Conservation (phyloP, 1,140 invertebrate genomes). For the Anadara kagoshimensis region DNA sequence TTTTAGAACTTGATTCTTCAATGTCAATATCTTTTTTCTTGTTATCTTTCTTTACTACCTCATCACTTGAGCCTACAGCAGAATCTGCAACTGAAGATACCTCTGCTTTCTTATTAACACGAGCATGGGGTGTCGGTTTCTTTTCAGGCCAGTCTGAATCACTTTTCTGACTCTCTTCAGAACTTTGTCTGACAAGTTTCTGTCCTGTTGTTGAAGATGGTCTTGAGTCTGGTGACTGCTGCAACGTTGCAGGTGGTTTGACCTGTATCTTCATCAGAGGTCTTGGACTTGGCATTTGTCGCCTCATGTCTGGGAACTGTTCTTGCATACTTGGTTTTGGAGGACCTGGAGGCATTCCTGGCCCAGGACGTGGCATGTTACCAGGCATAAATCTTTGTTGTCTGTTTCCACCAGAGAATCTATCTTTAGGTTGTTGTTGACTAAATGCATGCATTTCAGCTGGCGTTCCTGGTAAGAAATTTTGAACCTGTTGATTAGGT, state of each 20-base stretch:
- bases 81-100: no score
- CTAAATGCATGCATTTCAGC: no score
- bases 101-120: no score
- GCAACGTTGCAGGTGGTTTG: neutral
- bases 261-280: neutral
- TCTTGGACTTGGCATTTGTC: neutral
- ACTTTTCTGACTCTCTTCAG: constrained; percentile 12
- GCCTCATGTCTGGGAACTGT: neutral
- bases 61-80: neutral
- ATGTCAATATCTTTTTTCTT: constrained; percentile 9
- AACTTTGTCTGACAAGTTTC: constrained; percentile 10
- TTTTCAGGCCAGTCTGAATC: neutral
- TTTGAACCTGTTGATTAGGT: no score
- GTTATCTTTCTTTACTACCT: neutral
- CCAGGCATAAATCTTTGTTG: no score
- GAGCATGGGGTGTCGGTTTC: no score
- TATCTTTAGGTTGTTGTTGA: no score
- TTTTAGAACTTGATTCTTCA: neutral
- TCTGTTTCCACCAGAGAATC: no score
- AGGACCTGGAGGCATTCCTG: neutral
- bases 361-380: neutral
- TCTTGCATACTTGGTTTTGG: neutral
- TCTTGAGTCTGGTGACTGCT: neutral
- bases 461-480: no score
- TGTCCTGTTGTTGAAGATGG: constrained; percentile 6